Conservation (phyloP, 2,888 invertebrate genomes). For the Xylota sylvarum region DNA sequence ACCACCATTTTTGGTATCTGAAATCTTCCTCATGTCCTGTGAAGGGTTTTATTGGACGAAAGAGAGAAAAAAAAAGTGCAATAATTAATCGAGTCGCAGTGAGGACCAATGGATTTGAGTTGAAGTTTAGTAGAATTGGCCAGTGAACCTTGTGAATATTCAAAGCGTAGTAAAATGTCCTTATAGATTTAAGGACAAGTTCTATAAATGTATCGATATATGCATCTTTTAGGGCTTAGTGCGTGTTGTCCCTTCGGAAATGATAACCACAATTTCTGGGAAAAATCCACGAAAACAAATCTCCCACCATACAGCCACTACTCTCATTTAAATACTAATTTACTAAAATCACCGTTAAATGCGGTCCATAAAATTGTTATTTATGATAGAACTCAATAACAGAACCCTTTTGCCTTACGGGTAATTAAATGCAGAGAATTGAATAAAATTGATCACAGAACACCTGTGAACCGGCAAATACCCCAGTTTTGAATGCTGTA, state of each 20-base stretch:
- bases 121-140: background rate
- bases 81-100: constrained; percentile 18
- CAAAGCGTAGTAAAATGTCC: background rate
- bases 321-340: constrained; percentile 40
- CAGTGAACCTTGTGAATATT: background rate
- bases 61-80: background rate
- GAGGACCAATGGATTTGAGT: background rate
- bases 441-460: constrained; percentile 71
- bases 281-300: constrained; percentile 20
- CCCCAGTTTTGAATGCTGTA: constrained; percentile 45
- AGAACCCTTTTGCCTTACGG: constrained; percentile 65
- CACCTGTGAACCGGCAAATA: constrained; percentile 66
- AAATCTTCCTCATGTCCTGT: constrained; percentile 3
- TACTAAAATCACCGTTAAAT: constrained; percentile 51
- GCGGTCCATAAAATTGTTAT: constrained; percentile 63
- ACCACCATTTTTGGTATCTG: background rate
- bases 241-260: no score
- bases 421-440: constrained; percentile 71
- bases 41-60: background rate
- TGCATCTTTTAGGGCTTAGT: background rate
- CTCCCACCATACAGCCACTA: background rate
- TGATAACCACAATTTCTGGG: background rate
- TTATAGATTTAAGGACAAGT: background rate
- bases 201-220: background rate
- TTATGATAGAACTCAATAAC: constrained; percentile 52